Evolutionary conservation across 2,888 invertebrate species (phyloP).

Genomic region (Drosophila borealis): DNA sequence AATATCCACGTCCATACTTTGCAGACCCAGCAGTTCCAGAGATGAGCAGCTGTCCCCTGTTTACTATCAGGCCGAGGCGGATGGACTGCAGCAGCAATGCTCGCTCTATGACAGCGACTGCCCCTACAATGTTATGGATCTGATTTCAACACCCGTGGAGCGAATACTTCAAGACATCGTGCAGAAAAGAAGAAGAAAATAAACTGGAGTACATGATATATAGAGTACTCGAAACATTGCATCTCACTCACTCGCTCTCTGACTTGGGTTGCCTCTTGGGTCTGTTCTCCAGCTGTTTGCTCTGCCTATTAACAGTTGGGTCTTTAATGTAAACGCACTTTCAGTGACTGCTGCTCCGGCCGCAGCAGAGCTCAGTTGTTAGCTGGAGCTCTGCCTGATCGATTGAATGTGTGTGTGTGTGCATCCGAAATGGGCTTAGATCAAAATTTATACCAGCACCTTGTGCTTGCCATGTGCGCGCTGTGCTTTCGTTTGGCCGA

Average conservation of each 20-base stretch:
- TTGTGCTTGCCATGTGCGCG: conserved; percentile 21
- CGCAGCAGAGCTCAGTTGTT: conserved; percentile 38
- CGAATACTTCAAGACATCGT: conserved; percentile 64
- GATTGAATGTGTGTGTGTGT: conserved; percentile 3
- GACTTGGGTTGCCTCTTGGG: conserved; percentile 2
- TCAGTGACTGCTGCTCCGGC: background rate
- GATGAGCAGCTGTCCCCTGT: conserved; percentile 71
- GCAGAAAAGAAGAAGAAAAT: conserved; percentile 54
- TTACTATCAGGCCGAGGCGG: conserved; percentile 81
- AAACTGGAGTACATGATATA: conserved; percentile 36
- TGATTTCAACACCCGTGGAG: conserved; percentile 80
- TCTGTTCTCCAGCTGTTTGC: conserved; percentile 29
- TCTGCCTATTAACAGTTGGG: conserved; percentile 48
- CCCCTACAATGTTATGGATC: conserved; percentile 73
- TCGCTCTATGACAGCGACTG: conserved; percentile 58
- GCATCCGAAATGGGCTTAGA: conserved; percentile 31
- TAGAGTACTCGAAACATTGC: conserved; percentile 13
- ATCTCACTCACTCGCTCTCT: conserved; percentile 15
- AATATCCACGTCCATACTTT: background rate
- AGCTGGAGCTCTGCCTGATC: conserved; percentile 27
- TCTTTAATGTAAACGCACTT: conserved; percentile 40
- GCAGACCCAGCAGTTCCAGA: conserved; percentile 79
- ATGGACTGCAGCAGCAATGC: conserved; percentile 73
- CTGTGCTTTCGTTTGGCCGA: conserved; percentile 17
- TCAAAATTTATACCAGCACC: background rate